Base-by-base conservation (phyloP, 2,113 vertebrate genomes). In the Boulengeromyrus knoepffleri region DNA sequence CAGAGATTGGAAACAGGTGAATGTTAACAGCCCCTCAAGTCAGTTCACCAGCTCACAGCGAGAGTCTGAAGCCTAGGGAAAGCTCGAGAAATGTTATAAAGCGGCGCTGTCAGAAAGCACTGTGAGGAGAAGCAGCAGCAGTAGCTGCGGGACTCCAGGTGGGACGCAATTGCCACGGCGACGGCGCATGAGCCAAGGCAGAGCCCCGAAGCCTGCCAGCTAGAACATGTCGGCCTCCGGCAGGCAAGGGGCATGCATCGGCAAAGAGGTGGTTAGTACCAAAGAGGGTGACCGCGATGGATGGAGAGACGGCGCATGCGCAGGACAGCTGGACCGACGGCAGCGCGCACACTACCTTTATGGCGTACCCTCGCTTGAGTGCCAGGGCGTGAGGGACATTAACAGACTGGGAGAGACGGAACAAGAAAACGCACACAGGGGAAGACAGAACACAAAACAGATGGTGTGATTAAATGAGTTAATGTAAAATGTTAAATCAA, bases 321-420 rank as follows among this genome's bases (percentile, higher is more conserved):
- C 93, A 90, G 86, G 56, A 85, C 89, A 88, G 91, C 36, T 93
- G 90, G 93, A 85, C 95, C 91, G 93, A 92, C 89, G 93, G 94
- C 92, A 96, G 96, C 90, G 94, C 92, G 95, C 94, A 98, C 96
- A 96, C 97, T 99, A 99, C 98, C 98, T 99, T 99, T 94, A 97
- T 95, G 96, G 97, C 96, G 87, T 96, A 97, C 91, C 97, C 97
- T 96, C 98, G 98, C 97, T 97, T 97, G 97, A 98, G 98, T 94
- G 98, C 98, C 98, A 99, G 95, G 95, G 97, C 97, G 92, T 98
- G 98, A 95, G 98, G 98, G 93, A 99, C 97, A 97, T 97, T 98
- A 95, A 99, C 95, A 96, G 96, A 99, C 99, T 99, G 98, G 96
- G 95, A 95, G 95, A 92, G 94, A 95, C 94, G 90, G 50, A 88